Conservation (phyloP, 1,140 invertebrate genomes). For the Calosoma granatense region DNA sequence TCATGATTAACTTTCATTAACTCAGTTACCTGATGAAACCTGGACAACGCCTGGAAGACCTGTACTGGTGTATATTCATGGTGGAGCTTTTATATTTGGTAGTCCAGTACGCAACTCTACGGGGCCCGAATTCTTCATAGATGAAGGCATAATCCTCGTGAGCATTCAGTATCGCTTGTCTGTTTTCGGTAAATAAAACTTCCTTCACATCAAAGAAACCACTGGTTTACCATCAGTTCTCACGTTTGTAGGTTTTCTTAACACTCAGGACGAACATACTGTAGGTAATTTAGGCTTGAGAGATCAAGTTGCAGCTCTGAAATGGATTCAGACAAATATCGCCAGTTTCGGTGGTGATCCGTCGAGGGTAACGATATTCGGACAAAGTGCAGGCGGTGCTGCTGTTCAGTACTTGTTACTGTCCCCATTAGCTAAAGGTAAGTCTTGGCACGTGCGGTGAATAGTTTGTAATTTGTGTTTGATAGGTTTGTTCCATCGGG, state of each 20-base stretch:
- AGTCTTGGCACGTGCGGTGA: not conserved
- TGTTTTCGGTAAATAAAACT: conserved; percentile 31
- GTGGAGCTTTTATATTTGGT: conserved; percentile 16
- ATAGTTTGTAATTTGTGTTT: not conserved
- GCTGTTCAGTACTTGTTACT: not conserved
- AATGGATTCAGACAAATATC: not conserved
- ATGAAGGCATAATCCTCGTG: conserved; percentile 32
- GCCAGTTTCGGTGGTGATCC: not conserved
- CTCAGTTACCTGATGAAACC: not conserved
- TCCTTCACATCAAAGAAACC: not conserved
- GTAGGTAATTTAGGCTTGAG: not conserved
- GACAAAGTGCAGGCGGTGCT: not conserved
- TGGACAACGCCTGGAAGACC: conserved; percentile 20
- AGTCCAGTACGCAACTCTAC: not conserved
- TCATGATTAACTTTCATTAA: not conserved
- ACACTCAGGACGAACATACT: not conserved
- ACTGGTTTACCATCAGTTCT: no score
- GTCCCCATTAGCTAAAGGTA: not conserved
- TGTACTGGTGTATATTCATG: conserved; percentile 34
- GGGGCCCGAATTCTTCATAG: conserved; percentile 30
- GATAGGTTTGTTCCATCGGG: not conserved
- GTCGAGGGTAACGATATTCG: not conserved
- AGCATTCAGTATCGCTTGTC: conserved; percentile 32
- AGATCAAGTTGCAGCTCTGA: not conserved
- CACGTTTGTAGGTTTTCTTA: not conserved